Percentiles rank a stretch among this genome's conserved stretches.
These are phyloP conservation scores for Patella caerulea DNA, from an alignment of 2,888 invertebrate species.

Conservation along the genomic window DNA sequence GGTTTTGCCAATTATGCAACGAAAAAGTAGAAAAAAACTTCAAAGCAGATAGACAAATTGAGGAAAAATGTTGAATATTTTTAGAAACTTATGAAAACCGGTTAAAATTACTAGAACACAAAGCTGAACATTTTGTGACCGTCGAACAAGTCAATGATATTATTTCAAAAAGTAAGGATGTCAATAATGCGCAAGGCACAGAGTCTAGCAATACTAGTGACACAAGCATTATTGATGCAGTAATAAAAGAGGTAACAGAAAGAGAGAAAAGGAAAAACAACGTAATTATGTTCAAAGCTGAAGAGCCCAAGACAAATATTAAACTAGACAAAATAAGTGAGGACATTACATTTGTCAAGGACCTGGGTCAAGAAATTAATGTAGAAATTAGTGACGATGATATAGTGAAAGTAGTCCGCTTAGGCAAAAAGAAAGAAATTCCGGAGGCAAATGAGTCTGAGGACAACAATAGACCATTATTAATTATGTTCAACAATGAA, in stretches of 20 bases:
- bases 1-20: background rate
- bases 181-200: no score
- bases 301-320: background rate
- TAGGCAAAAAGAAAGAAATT: background rate
- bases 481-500: background rate
- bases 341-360: background rate
- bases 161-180: no score
- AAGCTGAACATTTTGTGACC: no score
- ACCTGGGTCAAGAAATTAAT: background rate
- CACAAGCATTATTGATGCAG: background rate
- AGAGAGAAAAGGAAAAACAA: background rate
- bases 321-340: background rate
- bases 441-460: background rate
- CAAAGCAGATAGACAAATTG: background rate
- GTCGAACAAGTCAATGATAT: no score
- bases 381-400: background rate
- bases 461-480: background rate
- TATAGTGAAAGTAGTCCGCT: background rate
- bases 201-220: background rate
- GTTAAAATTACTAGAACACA: background rate
- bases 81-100: background rate
- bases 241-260: background rate
- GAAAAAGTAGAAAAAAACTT: background rate
- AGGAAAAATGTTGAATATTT: background rate
- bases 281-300: background rate